Evolutionary conservation across 2,797 vertebrate genomes (phyloP).

Genomic region (Anolis apletophallus): DNA sequence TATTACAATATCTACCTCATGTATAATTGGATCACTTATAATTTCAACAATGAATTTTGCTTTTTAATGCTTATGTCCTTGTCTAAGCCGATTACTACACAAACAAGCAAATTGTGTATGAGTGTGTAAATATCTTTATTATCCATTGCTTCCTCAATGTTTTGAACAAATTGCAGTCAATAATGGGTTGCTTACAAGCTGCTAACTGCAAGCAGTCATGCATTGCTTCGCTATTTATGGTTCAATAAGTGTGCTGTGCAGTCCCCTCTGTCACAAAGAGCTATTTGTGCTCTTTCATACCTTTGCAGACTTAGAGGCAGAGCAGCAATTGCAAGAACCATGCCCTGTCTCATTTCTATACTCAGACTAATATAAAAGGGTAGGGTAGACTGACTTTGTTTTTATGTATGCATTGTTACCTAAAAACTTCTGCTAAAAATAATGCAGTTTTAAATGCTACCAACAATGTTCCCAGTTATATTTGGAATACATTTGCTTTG

Average conservation of each 20-base stretch:
- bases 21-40: not conserved
- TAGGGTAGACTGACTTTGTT: no score
- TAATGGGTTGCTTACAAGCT: not conserved
- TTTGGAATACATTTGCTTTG: not conserved
- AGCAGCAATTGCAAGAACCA: not conserved
- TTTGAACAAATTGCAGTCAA: constrained; percentile 14
- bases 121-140: not conserved
- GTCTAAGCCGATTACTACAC: not conserved
- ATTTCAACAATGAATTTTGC: not conserved
- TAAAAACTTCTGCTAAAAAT: not conserved
- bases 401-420: no score
- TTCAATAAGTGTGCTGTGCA: not conserved
- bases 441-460: not conserved
- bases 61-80: not conserved
- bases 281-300: not conserved
- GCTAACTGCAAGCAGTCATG: not conserved
- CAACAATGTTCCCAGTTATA: not conserved
- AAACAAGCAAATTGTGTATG: no score
- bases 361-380: no score
- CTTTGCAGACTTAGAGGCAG: not conserved
- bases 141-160: not conserved
- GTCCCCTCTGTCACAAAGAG: not conserved
- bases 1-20: not conserved
- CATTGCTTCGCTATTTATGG: constrained; percentile 21
- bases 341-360: no score